Evolutionary conservation across 2,797 vertebrate genomes (phyloP).

Genomic region (Enteromius unitaeniatus): DNA sequence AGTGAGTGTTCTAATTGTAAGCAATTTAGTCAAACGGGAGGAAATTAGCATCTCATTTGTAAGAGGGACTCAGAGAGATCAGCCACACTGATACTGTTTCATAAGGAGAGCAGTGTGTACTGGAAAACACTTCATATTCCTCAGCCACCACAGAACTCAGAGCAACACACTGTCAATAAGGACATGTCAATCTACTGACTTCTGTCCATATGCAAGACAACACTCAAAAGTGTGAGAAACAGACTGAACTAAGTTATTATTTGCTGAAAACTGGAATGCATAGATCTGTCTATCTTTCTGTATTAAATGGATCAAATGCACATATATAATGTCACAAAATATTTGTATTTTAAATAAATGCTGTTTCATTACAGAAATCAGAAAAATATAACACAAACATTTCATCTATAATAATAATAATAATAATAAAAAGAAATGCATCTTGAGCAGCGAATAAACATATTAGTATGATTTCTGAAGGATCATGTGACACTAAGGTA

Average conservation of each 20-base stretch:
- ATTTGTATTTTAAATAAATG: background rate
- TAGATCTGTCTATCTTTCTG: background rate
- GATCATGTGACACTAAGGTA: background rate
- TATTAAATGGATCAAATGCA: background rate
- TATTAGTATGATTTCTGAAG: background rate
- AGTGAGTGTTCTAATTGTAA: constrained; percentile 46
- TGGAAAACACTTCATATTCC: constrained; percentile 22
- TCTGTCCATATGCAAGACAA: background rate
- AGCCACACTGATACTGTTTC: constrained; percentile 19
- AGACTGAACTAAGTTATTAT: background rate
- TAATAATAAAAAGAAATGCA: no score
- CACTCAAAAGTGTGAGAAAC: background rate
- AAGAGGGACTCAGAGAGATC: constrained; percentile 42
- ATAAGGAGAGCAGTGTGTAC: background rate
- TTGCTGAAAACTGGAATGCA: background rate
- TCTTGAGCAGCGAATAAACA: background rate
- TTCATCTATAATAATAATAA: no score
- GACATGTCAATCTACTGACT: background rate
- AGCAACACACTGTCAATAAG: background rate
- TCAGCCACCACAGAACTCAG: background rate
- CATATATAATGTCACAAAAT: background rate
- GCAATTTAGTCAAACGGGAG: constrained; percentile 43
- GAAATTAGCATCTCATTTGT: constrained; percentile 56
- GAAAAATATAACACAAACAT: background rate
- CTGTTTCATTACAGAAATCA: background rate